Percentiles rank a stretch among this genome's conserved stretches.
Evolutionary conservation across 2,113 vertebrate genomes (phyloP).

Genomic region (Mystacornis crossleyi): DNA sequence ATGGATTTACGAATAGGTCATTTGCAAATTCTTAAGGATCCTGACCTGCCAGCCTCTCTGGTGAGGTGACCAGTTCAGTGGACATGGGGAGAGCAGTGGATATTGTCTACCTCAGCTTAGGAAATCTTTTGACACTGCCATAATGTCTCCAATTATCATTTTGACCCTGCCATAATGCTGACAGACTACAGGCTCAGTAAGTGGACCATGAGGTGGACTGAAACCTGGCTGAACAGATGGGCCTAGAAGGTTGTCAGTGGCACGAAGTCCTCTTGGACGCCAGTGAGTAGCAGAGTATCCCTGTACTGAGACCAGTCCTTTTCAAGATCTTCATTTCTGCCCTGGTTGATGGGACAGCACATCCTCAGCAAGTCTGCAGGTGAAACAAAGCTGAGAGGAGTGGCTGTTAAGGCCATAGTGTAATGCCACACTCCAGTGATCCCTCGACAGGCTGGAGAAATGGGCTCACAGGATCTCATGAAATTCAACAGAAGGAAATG

Average conservation of each 20-base stretch:
- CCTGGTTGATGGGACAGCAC: neutral
- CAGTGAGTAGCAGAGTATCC: neutral
- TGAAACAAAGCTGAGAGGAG: neutral
- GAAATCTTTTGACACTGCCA: neutral
- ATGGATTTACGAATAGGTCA: neutral
- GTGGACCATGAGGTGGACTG: neutral
- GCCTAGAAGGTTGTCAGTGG: neutral
- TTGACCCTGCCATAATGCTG: neutral
- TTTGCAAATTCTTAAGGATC: neutral
- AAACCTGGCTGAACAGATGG: neutral
- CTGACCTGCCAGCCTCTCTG: neutral
- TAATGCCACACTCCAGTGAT: neutral
- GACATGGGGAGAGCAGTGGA: neutral
- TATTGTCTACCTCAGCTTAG: neutral
- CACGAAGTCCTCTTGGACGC: rapidly evolving
- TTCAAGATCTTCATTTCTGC: neutral
- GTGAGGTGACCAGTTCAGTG: neutral
- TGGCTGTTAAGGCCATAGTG: neutral
- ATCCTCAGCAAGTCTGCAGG: neutral
- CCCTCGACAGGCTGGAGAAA: neutral
- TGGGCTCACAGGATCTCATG: neutral
- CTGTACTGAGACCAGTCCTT: neutral
- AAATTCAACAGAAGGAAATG: neutral
- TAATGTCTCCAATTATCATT: neutral
- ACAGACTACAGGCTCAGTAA: neutral